Percentiles rank a stretch among this genome's conserved stretches.
Conservation (phyloP, 2,113 vertebrate species). For the Entomyzon cyanotis region DNA sequence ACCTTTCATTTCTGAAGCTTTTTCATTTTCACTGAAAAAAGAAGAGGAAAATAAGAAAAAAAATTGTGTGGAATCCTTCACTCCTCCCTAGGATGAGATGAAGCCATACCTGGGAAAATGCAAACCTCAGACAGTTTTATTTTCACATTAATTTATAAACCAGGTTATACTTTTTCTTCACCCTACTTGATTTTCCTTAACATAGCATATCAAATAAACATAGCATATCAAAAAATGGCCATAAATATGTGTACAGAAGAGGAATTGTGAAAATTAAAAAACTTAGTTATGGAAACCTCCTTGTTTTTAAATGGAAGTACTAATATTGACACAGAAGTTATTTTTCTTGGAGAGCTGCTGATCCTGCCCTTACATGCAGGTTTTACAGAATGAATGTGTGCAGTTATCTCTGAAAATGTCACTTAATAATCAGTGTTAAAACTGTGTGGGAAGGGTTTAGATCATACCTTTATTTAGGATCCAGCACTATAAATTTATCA, state of each 20-base stretch:
- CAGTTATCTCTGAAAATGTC: not conserved
- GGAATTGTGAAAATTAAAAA: not conserved
- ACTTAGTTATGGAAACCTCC: rapidly evolving
- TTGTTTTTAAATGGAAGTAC: not conserved
- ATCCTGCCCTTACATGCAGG: not conserved
- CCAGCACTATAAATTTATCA: not conserved
- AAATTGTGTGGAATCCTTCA: not conserved
- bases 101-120: not conserved
- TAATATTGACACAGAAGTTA: not conserved
- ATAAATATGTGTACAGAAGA: not conserved
- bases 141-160: not conserved
- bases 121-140: not conserved
- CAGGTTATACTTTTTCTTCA: not conserved
- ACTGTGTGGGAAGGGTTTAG: not conserved
- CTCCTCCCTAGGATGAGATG: not conserved
- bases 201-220: not conserved
- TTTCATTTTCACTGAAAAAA: not conserved
- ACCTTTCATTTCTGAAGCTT: not conserved
- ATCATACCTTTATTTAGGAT: not conserved
- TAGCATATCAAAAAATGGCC: not conserved
- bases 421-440: not conserved
- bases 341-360: not conserved
- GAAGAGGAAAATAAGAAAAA: not conserved
- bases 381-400: not conserved
- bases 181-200: not conserved